A percentile compares a stretch with the other conserved stretches of the same genome.
phyloP scores from a whole-genome alignment of 2,797 vertebrate genomes.

The Gallinago nigripennis region DNA sequence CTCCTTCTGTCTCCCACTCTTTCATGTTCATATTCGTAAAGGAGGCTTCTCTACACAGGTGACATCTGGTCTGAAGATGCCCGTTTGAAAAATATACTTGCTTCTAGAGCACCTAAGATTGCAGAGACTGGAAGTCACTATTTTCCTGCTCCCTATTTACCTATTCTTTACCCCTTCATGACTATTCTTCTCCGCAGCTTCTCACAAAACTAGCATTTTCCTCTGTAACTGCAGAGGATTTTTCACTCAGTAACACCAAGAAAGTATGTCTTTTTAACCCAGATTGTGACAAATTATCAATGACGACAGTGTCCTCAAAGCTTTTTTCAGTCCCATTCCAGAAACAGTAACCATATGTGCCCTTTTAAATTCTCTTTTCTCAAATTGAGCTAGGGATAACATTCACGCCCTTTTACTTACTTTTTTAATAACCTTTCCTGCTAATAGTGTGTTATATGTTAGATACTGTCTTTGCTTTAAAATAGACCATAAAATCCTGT shows the following conservation, averaged over 20 bases:
- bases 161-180: background rate
- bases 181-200: background rate
- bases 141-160: background rate
- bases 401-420: background rate
- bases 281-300: background rate
- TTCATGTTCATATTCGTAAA: background rate
- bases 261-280: background rate
- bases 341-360: background rate
- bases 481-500: background rate
- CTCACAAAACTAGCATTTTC: background rate
- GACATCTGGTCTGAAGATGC: background rate
- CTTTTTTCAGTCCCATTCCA: background rate
- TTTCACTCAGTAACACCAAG: background rate
- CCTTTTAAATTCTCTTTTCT: background rate
- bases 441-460: background rate
- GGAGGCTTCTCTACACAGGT: background rate
- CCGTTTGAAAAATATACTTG: background rate
- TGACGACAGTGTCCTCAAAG: background rate
- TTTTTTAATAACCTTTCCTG: background rate
- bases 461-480: background rate
- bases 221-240: background rate
- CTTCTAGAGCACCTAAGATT: background rate
- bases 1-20: background rate
- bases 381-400: background rate
- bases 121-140: background rate